Conservation (phyloP, 2,797 vertebrate species). For the Anas georgica region DNA sequence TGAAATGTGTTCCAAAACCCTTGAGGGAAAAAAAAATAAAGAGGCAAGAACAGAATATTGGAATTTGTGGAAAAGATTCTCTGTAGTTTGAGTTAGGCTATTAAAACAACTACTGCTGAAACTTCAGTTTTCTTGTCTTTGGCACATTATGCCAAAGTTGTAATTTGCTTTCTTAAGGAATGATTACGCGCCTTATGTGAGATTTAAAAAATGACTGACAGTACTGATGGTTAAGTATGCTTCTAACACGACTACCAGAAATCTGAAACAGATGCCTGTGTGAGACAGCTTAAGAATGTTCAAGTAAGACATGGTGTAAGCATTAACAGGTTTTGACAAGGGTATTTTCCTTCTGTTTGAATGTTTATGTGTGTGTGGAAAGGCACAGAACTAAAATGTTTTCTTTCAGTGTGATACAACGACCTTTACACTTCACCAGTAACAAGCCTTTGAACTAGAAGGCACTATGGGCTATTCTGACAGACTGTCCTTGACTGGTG, state of each 20-base stretch:
- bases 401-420: fast-evolving
- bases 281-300: fast-evolving
- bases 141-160: not conserved
- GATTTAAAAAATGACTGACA: not conserved
- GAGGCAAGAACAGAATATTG: not conserved
- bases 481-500: not conserved
- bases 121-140: not conserved
- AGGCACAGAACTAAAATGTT: not conserved
- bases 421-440: not conserved
- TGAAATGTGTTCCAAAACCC: conserved; percentile 20
- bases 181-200: not conserved
- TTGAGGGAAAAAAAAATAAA: fast-evolving
- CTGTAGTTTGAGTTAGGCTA: not conserved
- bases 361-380: not conserved
- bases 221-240: fast-evolving
- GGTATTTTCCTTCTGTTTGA: not conserved
- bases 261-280: not conserved
- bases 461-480: not conserved
- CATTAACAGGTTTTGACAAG: not conserved
- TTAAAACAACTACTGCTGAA: not conserved
- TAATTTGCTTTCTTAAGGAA: not conserved
- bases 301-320: not conserved
- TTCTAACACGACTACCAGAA: not conserved
- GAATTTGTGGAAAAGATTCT: not conserved
- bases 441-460: not conserved